A percentile compares a stretch with the other conserved stretches of the same genome.
Evolutionary conservation across 2,888 invertebrate genomes (phyloP).

Genomic region (Cheilosia vernalis): DNA sequence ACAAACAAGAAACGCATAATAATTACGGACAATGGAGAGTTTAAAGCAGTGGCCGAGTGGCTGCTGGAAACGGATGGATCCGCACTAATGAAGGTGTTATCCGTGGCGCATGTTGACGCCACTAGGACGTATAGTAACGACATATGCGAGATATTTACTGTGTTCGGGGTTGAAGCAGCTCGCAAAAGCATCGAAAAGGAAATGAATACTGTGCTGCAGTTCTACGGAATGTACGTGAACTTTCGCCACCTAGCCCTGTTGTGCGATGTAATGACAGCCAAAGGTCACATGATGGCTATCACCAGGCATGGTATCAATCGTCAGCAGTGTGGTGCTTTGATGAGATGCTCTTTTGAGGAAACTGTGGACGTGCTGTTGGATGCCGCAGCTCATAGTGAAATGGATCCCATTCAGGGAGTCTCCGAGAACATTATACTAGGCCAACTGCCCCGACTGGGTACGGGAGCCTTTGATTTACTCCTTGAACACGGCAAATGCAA

Average conservation of each 20-base stretch:
- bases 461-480: slow-evolving; percentile 95
- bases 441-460: slow-evolving; percentile 96
- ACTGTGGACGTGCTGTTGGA: slow-evolving; percentile 97
- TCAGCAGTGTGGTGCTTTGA: slow-evolving; percentile 97
- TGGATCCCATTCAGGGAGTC: slow-evolving; percentile 97
- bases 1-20: slow-evolving; percentile 97
- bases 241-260: slow-evolving; percentile 98
- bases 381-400: slow-evolving; percentile 97
- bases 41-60: slow-evolving; percentile 98
- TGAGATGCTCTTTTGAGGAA: slow-evolving; percentile 99
- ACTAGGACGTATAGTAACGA: slow-evolving; percentile 99
- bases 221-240: slow-evolving; percentile 99
- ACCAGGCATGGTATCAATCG: slow-evolving; percentile 99
- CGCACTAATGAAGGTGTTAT: slow-evolving; percentile 95
- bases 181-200: slow-evolving; percentile 98
- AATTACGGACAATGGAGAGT: slow-evolving; percentile 95
- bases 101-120: slow-evolving; percentile 97
- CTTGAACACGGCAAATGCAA: slow-evolving; percentile 98
- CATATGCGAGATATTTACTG: slow-evolving; percentile 98
- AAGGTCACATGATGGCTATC: slow-evolving; percentile 99
- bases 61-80: slow-evolving; percentile 99
- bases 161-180: slow-evolving; percentile 98
- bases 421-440: slow-evolving; percentile 99
- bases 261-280: slow-evolving; percentile 99
- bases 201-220: slow-evolving; percentile 98